Evolutionary conservation across 1,140 invertebrate species (phyloP), one percentile per base, ranked within the genome.

Genomic region (Dendroctonus ponderosae): DNA sequence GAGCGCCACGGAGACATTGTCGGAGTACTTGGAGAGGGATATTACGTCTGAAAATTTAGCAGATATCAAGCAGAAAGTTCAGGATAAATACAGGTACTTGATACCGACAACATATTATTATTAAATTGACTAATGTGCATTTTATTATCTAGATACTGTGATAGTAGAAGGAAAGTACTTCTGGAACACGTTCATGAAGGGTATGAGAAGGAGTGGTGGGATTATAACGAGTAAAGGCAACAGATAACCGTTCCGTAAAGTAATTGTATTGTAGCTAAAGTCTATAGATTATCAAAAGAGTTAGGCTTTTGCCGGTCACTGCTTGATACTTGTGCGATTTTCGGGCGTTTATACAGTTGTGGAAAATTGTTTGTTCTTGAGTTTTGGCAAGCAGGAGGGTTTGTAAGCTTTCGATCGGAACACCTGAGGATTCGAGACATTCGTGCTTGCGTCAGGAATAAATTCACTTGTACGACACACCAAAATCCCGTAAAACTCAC

Each of bases 21-120:
- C 94, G 15, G 96, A 98, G 82, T 99, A 98, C 84, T 86, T 99
- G 67, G 97, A 99, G 83, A 84, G 96, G 78, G 96, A 99, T 82
- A 97, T 99, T 75, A 98, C 96, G 64, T 93, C 92, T 74, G 96
- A 98, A 82, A 98, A 98, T 84, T 85, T 98, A 71, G 90, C 92
- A 73, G 95, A 97, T 80, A 98, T 99, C 79, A 99, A 99, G 82
- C 96, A 98, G 81, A 98, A 98, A 85, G 96, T 99, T 74, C 96
- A 98, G 83, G 97, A 99, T 80, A 98, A 98, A 84, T 97, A 97
- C 81, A 93, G 95, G 94, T 97, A 79, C 12, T 93, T 96, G 78
- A 44, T 5, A 12, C 61, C 14, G 37, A 12, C 61, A 46, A 15
- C 5, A 2, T 2, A n/a, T 11, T 26, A 7, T 14, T 12, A 12